Percentiles rank a stretch among this genome's conserved stretches.
Conservation (phyloP, 2,797 vertebrate genomes). For the Sternarchorhynchus goeldii region DNA sequence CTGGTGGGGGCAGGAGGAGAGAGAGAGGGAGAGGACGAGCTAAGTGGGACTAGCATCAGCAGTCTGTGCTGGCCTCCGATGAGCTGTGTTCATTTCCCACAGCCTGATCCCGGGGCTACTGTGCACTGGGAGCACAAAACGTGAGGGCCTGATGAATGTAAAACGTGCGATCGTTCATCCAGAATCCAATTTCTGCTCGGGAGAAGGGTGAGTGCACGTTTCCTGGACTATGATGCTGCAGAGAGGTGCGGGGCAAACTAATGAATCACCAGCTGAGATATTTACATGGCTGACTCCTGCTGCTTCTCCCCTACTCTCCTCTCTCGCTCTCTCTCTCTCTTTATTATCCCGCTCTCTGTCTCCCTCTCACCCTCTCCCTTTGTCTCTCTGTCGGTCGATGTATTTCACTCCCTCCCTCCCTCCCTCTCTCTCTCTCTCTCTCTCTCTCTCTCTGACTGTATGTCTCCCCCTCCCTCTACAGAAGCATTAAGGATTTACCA, state of each 20-base stretch:
- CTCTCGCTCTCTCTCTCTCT: conserved; percentile 10
- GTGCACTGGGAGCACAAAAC: conserved; percentile 21
- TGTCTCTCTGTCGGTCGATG: not conserved
- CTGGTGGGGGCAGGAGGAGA: no score
- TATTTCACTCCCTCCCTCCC: not conserved
- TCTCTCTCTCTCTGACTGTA: no score
- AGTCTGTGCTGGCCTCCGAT: no score
- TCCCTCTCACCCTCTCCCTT: not conserved
- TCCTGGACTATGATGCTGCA: conserved; percentile 48
- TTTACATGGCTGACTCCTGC: conserved; percentile 44
- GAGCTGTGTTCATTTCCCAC: conserved; percentile 1
- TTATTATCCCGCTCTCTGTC: not conserved
- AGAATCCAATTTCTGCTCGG: conserved; percentile 51
- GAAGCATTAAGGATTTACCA: conserved; percentile 25
- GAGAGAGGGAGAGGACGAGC: no score
- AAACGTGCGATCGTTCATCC: conserved; percentile 48
- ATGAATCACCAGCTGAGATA: conserved; percentile 50
- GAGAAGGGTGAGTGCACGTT: conserved; percentile 38
- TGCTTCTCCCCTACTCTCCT: not conserved
- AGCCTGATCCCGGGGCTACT: conserved; percentile 7
- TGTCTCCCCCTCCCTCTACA: not conserved
- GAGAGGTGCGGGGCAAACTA: conserved; percentile 45
- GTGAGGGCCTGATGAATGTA: conserved; percentile 46
- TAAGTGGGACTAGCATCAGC: no score
- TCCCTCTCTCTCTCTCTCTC: no score